Evolutionary conservation across 2,113 vertebrate genomes (phyloP).

Genomic region (Pelmatolapia mariae): DNA sequence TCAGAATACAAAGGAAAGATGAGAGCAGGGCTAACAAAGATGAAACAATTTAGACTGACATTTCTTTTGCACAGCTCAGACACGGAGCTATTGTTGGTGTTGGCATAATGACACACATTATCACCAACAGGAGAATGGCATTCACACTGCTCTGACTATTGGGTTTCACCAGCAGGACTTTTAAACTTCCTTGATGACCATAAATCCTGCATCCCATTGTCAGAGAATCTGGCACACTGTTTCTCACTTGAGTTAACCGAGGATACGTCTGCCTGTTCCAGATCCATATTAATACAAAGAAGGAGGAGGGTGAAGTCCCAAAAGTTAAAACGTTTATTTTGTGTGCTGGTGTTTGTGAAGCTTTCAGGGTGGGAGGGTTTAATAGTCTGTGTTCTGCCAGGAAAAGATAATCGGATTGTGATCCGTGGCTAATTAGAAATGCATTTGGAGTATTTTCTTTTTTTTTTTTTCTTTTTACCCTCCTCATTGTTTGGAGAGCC

Average conservation of each 20-base stretch:
- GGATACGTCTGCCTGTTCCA: not conserved
- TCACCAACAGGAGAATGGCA: not conserved
- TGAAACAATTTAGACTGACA: not conserved
- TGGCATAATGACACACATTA: conserved; percentile 27
- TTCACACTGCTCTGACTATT: not conserved
- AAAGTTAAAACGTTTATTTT: conserved; percentile 27
- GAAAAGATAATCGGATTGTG: conserved; percentile 49
- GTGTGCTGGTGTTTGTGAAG: not conserved
- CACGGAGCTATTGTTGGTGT: not conserved
- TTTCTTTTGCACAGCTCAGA: conserved; percentile 13
- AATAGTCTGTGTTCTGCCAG: conserved; percentile 64
- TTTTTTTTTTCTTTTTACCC: not conserved
- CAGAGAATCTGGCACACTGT: not conserved
- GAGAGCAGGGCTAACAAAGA: conserved; percentile 19
- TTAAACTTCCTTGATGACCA: not conserved
- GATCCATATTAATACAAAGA: not conserved
- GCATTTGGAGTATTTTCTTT: conserved; percentile 20
- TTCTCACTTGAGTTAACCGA: not conserved
- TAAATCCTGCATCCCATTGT: not conserved
- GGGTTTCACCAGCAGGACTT: not conserved
- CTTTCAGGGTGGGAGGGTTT: not conserved
- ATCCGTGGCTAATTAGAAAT: conserved; percentile 50
- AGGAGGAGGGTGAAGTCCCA: not conserved
- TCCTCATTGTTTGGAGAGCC: not conserved
- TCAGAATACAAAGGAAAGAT: conserved; percentile 17